These are phyloP conservation scores for Macroramphosus scolopax DNA, from an alignment of 2,797 vertebrate species.

Conservation along the genomic window DNA sequence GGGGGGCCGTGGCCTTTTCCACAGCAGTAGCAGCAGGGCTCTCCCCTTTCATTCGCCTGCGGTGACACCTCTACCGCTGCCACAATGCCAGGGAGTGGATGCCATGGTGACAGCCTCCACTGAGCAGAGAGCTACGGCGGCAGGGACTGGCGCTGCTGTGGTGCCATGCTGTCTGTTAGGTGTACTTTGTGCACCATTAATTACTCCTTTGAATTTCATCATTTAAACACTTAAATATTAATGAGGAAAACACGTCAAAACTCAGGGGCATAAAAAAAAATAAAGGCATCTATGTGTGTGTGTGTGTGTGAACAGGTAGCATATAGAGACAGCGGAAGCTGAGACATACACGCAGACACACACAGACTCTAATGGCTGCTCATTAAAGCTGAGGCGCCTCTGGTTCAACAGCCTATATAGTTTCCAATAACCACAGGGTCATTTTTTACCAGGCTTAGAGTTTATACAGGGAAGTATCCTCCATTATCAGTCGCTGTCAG, in stretches of 20 bases:
- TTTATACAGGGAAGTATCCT: conserved; percentile 26
- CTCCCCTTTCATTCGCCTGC: conserved; percentile 52
- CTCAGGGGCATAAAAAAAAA: conserved; percentile 16
- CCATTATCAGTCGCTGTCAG: conserved; percentile 32
- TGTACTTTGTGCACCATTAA: conserved; percentile 5
- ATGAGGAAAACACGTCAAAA: conserved; percentile 55
- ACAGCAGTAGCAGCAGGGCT: conserved; percentile 50
- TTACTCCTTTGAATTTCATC: conserved; percentile 59
- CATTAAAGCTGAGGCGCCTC: conserved; percentile 33
- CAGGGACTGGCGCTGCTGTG: conserved; percentile 57
- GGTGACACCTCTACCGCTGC: conserved; percentile 56
- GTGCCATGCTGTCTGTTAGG: conserved; percentile 68
- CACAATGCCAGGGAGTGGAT: conserved; percentile 38
- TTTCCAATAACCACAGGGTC: conserved; percentile 37
- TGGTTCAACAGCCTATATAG: conserved; percentile 41
- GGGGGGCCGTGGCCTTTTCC: conserved; percentile 70
- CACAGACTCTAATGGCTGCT: conserved; percentile 28
- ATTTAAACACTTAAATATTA: conserved; percentile 75
- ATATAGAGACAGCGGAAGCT: not conserved
- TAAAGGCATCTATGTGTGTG: conserved; percentile 6
- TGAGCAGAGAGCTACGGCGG: conserved; percentile 57
- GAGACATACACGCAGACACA: not conserved
- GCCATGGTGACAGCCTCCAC: conserved; percentile 66
- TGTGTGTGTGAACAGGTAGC: conserved; percentile 29
- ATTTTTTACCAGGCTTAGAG: conserved; percentile 25